Conservation (phyloP, 2,113 vertebrate genomes). For the Apaloderma vittatum region DNA sequence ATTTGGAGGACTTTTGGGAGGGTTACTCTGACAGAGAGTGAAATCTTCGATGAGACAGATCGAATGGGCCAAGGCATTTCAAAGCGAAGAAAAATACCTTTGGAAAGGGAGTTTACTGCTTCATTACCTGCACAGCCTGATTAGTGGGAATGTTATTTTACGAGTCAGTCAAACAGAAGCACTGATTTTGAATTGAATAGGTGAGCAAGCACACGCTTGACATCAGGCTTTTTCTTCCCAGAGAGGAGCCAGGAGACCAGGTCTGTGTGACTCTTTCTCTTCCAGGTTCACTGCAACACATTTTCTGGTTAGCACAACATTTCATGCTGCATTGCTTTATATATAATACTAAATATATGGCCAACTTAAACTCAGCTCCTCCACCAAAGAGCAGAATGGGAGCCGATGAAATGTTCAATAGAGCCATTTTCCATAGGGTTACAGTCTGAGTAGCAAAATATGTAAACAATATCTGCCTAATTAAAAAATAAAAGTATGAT, state of each 20-base stretch:
- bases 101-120: background rate
- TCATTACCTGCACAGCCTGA: background rate
- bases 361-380: background rate
- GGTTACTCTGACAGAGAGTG: background rate
- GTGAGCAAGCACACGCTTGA: background rate
- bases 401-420: background rate
- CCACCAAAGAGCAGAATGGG: background rate
- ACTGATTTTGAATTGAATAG: background rate
- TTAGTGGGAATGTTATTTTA: background rate
- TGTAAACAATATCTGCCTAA: conserved; percentile 36
- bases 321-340: background rate
- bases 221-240: background rate
- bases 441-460: conserved; percentile 6
- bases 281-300: background rate
- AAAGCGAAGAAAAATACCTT: background rate
- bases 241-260: background rate
- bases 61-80: background rate
- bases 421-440: background rate
- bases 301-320: background rate
- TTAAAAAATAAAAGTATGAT: conserved; percentile 35
- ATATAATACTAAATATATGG: background rate
- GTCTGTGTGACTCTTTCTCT: background rate
- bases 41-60: background rate
- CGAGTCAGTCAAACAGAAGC: background rate
- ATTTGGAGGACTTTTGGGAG: background rate